Conservation (phyloP, 2,888 invertebrate species). For the Harmothoe impar region DNA sequence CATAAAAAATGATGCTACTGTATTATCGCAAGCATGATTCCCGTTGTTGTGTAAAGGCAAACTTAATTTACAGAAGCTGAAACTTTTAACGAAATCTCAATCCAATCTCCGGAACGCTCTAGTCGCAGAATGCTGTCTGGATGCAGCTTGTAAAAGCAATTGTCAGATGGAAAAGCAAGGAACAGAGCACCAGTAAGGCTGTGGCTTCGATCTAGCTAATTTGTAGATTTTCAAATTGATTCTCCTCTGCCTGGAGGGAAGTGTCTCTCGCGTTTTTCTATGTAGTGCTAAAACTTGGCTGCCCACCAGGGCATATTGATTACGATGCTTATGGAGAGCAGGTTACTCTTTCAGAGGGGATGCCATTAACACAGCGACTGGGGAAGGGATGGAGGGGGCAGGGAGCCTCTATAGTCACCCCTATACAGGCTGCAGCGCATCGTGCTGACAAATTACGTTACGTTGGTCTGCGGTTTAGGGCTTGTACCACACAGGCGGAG, state of each 20-base stretch:
- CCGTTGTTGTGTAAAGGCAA: not conserved
- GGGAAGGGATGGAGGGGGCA: not conserved
- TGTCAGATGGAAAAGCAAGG: not conserved
- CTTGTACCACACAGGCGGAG: not conserved
- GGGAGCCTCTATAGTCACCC: not conserved
- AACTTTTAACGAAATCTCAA: conserved; percentile 11
- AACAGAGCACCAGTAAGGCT: not conserved
- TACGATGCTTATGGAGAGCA: not conserved
- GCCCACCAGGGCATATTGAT: conserved; percentile 45
- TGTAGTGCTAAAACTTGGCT: not conserved
- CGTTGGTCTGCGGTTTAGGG: not conserved
- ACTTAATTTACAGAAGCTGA: not conserved
- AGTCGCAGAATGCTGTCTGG: not conserved
- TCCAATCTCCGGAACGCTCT: not conserved
- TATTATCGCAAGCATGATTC: not conserved
- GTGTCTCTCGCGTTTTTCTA: not conserved
- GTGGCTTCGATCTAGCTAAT: conserved; percentile 42
- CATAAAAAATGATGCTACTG: not conserved
- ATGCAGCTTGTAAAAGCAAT: not conserved
- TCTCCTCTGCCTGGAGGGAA: not conserved
- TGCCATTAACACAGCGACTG: conserved; percentile 28
- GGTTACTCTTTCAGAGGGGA: conserved; percentile 33
- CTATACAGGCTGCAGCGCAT: not conserved
- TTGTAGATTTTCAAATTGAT: conserved; percentile 52
- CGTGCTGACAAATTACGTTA: conserved; percentile 28